A percentile compares a stretch with the other conserved stretches of the same genome.
Evolutionary conservation across 1,140 invertebrate genomes (phyloP).

Genomic region (Druon quercuslanigerum): DNA sequence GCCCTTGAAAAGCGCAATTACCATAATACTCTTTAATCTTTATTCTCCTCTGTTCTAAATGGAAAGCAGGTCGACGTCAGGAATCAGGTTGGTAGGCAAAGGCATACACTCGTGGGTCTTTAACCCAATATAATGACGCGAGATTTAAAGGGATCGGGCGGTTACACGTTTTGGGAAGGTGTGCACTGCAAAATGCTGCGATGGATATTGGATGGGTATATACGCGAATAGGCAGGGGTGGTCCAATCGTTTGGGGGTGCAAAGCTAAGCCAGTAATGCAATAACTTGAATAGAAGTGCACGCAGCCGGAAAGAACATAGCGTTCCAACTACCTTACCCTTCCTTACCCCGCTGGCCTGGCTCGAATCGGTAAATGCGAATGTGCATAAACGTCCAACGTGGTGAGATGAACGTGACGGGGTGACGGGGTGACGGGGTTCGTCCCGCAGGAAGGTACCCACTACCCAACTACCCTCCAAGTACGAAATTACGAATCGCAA

Average conservation of each 20-base stretch:
- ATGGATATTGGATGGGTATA: slow-evolving; percentile 35
- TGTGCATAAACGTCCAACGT: slow-evolving; percentile 47
- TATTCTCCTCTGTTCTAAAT: neutral
- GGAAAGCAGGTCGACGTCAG: slow-evolving; percentile 16
- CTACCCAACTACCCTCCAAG: neutral
- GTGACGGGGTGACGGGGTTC: slow-evolving; percentile 34
- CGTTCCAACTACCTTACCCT: slow-evolving; percentile 46
- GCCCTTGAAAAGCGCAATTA: neutral
- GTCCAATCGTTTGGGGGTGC: slow-evolving; percentile 58
- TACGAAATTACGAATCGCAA: slow-evolving; percentile 9
- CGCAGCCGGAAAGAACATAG: slow-evolving; percentile 67
- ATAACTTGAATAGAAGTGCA: slow-evolving; percentile 72
- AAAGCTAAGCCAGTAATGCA: slow-evolving; percentile 74
- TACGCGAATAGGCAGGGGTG: slow-evolving; percentile 60
- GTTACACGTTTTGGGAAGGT: slow-evolving; percentile 55
- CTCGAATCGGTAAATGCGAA: slow-evolving; percentile 34
- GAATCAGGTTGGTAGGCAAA: slow-evolving; percentile 23
- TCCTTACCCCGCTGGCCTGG: neutral
- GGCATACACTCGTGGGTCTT: slow-evolving; percentile 8
- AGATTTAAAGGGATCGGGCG: slow-evolving; percentile 59
- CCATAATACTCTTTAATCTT: neutral
- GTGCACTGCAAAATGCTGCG: slow-evolving; percentile 60
- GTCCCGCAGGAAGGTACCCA: slow-evolving; percentile 8
- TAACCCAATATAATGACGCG: slow-evolving; percentile 37
- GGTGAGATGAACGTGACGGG: slow-evolving; percentile 43